Base-by-base conservation (phyloP, 2,797 vertebrate species). In the Sebastolobus alascanus region DNA sequence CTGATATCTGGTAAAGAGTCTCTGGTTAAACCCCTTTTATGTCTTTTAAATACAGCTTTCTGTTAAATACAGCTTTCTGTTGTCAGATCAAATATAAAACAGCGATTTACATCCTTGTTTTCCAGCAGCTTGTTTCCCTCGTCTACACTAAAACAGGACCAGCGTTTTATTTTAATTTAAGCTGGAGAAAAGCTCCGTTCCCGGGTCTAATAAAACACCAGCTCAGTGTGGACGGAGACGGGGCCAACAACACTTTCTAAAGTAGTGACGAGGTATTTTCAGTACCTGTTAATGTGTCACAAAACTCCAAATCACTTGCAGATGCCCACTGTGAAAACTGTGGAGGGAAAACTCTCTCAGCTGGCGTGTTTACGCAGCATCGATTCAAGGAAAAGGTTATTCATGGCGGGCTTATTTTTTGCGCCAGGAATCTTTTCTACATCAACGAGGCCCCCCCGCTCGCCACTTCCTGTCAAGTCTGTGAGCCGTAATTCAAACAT, bases 401-500 rank as follows among this genome's bases (percentile, higher is more conserved):
- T 77, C 31, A 33, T 12, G 20, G 8, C 7, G 5, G 52, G 35
- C 35, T 69, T n/a, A 14, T 68, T 80, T 20, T 43, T 13, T 16
- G 18, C 14, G 11, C 5, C 1, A 75, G 35, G 71, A 58, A 68
- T 76, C 64, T 68, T 82, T 59, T 56, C 8, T 35, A 18, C 35
- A 71, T 67, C 72, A 59, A 13, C 52, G 50, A 43, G 27, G 60
- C 52, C 52, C 1, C 25, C 14, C 16, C 58, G 3, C 61, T 50
- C 60, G 16, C 12, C 22, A 29, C 80, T 69, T 80, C 80, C 79
- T 63, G 68, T 1, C 68, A 52, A 18, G 52, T 10, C 25, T 46
- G 20, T 52, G 8, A 4, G 64, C 8, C 27, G 65, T 68, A 58
- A 63, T 40, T 78, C 67, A 71, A 75, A 83, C 74, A 67, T 1